These are phyloP conservation scores for Spatulosminthurus flaviceps DNA, from an alignment of 2,888 invertebrate species.

Conservation along the genomic window DNA sequence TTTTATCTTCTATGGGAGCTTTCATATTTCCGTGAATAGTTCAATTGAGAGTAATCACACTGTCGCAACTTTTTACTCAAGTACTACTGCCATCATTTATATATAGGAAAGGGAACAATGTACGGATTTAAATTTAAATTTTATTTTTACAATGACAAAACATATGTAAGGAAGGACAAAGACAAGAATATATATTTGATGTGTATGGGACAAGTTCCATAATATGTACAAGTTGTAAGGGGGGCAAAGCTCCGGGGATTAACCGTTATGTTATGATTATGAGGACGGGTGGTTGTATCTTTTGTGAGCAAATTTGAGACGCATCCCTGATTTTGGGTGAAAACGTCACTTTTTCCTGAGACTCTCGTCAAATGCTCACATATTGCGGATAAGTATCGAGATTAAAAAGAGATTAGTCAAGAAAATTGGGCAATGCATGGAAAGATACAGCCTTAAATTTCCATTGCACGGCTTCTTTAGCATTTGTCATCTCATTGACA, in stretches of 20 bases:
- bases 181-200: no score
- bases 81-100: no score
- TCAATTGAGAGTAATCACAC: no score
- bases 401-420: constrained; percentile 46
- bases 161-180: no score
- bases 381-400: constrained; percentile 6
- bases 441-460: background rate
- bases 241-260: background rate
- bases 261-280: constrained; percentile 15
- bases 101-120: no score
- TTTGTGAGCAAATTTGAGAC: constrained; percentile 43
- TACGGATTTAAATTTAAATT: no score
- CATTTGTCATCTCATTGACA: constrained; percentile 4
- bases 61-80: no score
- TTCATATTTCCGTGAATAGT: no score
- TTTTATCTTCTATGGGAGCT: no score
- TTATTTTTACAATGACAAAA: no score
- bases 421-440: constrained; percentile 15
- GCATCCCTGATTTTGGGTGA: constrained; percentile 39
- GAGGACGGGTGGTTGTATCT: constrained; percentile 21
- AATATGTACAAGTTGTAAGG: no score
- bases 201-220: no score
- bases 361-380: background rate
- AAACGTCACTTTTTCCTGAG: constrained; percentile 9
- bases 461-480: background rate